Evolutionary conservation across 92 coral and sea anemone genomes (phyloP), one percentile per base, ranked within the genome.

Genomic region (Paragorgia papillata): DNA sequence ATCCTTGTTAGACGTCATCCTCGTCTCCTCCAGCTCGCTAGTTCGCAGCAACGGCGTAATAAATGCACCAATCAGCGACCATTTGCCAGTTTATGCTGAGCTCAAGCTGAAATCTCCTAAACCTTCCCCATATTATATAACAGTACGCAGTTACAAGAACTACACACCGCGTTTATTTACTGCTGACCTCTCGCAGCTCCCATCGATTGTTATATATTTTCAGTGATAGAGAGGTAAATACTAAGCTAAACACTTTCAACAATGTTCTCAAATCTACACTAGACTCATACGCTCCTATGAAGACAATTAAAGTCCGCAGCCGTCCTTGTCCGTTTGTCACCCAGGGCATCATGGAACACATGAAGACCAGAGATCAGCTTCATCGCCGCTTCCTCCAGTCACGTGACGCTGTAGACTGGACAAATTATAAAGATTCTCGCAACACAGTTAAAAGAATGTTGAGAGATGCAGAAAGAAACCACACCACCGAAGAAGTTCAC

Each of bases 1-100:
- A 60, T 68, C 89, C 62, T 66, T 84, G 27, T 62, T 88, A n/a
- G 92, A 85, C 57, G 86, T 88, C 24, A 84, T 88, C 73, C 68
- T 88, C 28, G 76, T 58, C 50, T 84, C 88, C 13, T 55, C 84
- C 12, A 69, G 55, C 55, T 17, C n/a, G 49, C 24, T 26, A 20
- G 74, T 84, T 7, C 68, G 75, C 40, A 70, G 79, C 41, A 88
- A 81, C 48, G 92, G 88, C 21, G 85, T 84, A 39, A 13, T 82
- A 33, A 27, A 79, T 66, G 10, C 34, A 33, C 71, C 78, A 29
- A 54, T 88, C 15, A 83, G 91, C 29, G 91, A 84, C 51, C 89
- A 85, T 54, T 79, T 75, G 1, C 86, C 85, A 3, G 86, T 85
- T n/a, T 85, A 57, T 57, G 86, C 73, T n/a, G n/a, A n/a, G n/a